Conservation (phyloP, 1,140 invertebrate genomes). For the Drosophila subobscura region DNA sequence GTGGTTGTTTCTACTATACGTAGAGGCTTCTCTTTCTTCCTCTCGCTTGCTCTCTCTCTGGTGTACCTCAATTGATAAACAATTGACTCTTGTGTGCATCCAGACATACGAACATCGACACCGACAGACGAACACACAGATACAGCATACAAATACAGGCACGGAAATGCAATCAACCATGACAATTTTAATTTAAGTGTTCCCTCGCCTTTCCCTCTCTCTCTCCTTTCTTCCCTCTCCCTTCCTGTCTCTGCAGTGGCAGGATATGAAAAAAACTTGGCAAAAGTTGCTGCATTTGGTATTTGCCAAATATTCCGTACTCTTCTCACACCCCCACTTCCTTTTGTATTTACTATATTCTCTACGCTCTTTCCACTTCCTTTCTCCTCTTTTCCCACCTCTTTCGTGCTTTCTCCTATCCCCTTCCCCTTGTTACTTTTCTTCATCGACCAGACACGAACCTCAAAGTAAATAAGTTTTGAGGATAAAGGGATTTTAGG, state of each 20-base stretch:
- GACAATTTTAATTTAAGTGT: constrained; percentile 57
- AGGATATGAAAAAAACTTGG: constrained; percentile 55
- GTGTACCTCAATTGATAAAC: constrained; percentile 70
- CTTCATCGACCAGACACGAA: constrained; percentile 47
- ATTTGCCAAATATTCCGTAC: constrained; percentile 33
- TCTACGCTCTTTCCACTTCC: not conserved
- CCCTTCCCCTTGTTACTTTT: constrained; percentile 5
- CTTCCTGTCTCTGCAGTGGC: not conserved
- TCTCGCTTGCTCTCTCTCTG: constrained; percentile 11
- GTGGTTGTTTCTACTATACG: constrained; percentile 15
- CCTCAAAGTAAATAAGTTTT: constrained; percentile 40
- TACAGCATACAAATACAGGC: constrained; percentile 1
- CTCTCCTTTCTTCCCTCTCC: not conserved
- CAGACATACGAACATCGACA: too few species aligned
- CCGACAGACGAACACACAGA: constrained; percentile 8
- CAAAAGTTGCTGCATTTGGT: constrained; percentile 29
- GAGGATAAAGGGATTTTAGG: constrained; percentile 2
- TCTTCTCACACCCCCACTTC: constrained; percentile 4
- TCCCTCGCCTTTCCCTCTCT: not conserved
- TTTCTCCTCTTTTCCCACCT: not conserved
- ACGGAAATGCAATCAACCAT: constrained; percentile 72
- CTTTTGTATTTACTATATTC: too few species aligned
- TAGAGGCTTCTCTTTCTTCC: constrained; percentile 12
- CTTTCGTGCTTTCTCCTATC: not conserved
- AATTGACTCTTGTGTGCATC: constrained; percentile 66